These are phyloP conservation scores for Polyergus mexicanus DNA, from an alignment of 1,140 invertebrate genomes.

Conservation along the genomic window DNA sequence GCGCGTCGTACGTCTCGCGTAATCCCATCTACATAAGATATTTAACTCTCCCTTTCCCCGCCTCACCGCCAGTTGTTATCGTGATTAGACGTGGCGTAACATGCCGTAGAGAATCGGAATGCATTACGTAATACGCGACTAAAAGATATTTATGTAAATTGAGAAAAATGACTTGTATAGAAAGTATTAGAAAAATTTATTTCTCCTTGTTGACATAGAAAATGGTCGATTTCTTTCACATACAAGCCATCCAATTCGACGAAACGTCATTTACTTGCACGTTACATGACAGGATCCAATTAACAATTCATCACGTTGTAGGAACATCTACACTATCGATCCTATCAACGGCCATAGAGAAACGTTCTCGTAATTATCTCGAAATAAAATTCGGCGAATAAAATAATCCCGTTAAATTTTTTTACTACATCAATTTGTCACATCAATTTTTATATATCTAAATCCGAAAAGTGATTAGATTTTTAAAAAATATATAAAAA, in stretches of 20 bases:
- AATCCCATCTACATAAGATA: constrained; percentile 69
- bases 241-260: constrained; percentile 19
- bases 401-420: constrained; percentile 11
- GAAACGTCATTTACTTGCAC: constrained; percentile 2
- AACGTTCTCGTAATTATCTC: neutral
- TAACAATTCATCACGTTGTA: constrained; percentile 9
- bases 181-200: neutral
- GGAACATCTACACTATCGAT: neutral
- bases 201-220: neutral
- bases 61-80: neutral
- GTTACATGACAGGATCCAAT: constrained; percentile 32
- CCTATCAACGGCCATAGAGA: neutral
- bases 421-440: neutral
- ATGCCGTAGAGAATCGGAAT: constrained; percentile 18
- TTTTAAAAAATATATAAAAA: constrained; percentile 23
- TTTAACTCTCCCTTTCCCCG: constrained; percentile 24
- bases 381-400: neutral
- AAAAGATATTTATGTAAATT: neutral
- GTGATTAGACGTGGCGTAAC: neutral
- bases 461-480: neutral
- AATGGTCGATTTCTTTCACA: neutral
- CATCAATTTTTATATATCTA: neutral
- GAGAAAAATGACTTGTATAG: neutral
- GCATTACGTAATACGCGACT: neutral
- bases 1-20: constrained; percentile 42